Evolutionary conservation across 2,888 invertebrate genomes (phyloP), one percentile per base, ranked within the genome.

Genomic region (Drosophila niveifrons): DNA sequence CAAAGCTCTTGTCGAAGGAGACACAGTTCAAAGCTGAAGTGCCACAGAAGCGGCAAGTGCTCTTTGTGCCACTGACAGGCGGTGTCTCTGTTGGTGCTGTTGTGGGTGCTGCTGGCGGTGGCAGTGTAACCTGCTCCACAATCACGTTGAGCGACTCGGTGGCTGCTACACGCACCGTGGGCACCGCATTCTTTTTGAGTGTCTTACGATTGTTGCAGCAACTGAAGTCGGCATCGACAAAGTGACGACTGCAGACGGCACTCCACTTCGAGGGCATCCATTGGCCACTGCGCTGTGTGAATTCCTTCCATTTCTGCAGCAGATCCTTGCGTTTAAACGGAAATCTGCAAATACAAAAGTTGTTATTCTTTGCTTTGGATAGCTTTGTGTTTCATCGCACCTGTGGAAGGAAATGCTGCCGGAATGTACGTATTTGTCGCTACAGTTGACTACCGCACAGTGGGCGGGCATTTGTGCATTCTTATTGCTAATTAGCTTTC

Each of bases 221-320:
- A 0, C 88, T 89, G 63, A 92, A 93, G 69, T 92, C 93, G 1
- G 83, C 74, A 2, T 90, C 88, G 0, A 75, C 51, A 68, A 93
- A 93, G 58, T 93, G 92, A 0, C 91, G 90, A 71, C 92, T 92
- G 71, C 92, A 93, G 6, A 93, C 83, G 0, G 92, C 89, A 53
- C 92, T 92, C 92, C 93, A 92, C 55, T 91, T 90, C 1, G 91
- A 91, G 3, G 93, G 93, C 62, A 89, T 90, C 92, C 92, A 93
- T 15, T 87, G 72, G 0, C 75, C 67, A 7, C 83, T 90, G 8
- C 93, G 90, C 47, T 85, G 89, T 0, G 91, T 90, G 55, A 93
- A 93, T 8, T 90, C 85, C 51, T 90, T 85, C 93, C 93, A 93
- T 72, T 91, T 87, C 7, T 87, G 74, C 2, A 92, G 66, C 23